Base-by-base conservation (phyloP, 2,113 vertebrate species). In the Pterophyllum scalare region DNA sequence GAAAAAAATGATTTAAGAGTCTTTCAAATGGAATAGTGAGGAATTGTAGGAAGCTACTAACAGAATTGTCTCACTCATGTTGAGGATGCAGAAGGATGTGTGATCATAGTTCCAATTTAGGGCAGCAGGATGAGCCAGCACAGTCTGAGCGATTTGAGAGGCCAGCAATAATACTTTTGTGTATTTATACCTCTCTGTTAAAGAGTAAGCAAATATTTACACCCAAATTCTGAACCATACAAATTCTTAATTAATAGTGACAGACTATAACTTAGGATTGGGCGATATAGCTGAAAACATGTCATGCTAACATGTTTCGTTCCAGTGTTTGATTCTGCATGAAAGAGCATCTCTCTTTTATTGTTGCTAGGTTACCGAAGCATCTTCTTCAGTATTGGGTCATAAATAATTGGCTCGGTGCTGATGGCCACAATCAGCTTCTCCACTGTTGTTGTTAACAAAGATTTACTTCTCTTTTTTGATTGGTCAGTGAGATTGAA, bases 341-440 rank as follows among this genome's bases (percentile, higher is more conserved):
- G 33, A 61, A 61, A 61, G 17, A 12, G 2, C 59, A 61, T 35
- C 28, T 11, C 43, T 46, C 59, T 61, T 33, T 61, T 35, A 1
- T 61, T 61, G 31, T 61, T 61, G 59, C 59, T 61, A 61, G 59
- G 31, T 35, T 35, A 35, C 59, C 10, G 20, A 35, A 61, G 9
- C 7, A 35, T n/a, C 28, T 61, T 61, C 31, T 19, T 61, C 31
- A 61, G 33, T 61, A 28, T 61, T 61, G 59, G 31, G 19, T 35
- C 11, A 33, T 52, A 20, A 52, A 52, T 52, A 52, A 20, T 61
- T 61, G 31, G 28, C 17, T 12, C 20, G 19, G 0, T 0, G 0
- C 31, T 35, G 31, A 35, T 13, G 31, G 31, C 31, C 31, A 61
- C 28, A 17, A 19, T 33, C 31, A 61, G 28, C 17, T 33, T 61